Conservation (phyloP, 2,888 invertebrate genomes). For the Cremastobaeus sp. region DNA sequence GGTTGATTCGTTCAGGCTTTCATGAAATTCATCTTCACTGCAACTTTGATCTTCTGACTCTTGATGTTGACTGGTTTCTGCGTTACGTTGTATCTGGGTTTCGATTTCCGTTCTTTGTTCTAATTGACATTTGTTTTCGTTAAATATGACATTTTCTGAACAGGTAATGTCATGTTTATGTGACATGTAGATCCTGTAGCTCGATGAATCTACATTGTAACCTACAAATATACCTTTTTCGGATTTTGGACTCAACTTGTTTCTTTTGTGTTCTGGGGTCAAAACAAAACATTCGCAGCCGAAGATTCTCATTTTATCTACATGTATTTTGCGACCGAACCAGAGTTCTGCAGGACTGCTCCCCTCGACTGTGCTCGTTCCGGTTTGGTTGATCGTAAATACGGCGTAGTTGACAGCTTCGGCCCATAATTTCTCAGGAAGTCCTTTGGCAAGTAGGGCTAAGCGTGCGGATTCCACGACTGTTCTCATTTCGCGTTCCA, state of each 20-base stretch:
- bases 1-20: neutral
- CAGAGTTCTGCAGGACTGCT: slow-evolving; percentile 22
- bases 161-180: slow-evolving; percentile 55
- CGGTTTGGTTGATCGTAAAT: slow-evolving; percentile 21
- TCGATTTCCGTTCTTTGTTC: neutral
- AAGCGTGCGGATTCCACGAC: slow-evolving; percentile 14
- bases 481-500: slow-evolving; percentile 28
- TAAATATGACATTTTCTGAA: slow-evolving; percentile 60
- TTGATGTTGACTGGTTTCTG: neutral
- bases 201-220: slow-evolving; percentile 62
- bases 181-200: slow-evolving; percentile 57
- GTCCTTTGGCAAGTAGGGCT: neutral
- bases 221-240: slow-evolving; percentile 63
- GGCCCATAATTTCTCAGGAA: slow-evolving; percentile 11
- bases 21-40: neutral
- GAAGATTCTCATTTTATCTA: slow-evolving; percentile 5
- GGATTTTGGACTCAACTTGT: slow-evolving; percentile 47
- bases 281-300: slow-evolving; percentile 10
- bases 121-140: slow-evolving; percentile 8
- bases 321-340: slow-evolving; percentile 4
- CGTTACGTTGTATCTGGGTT: neutral
- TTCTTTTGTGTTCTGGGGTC: slow-evolving; percentile 1
- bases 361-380: slow-evolving; percentile 2
- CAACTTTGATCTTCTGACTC: neutral
- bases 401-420: slow-evolving; percentile 12